Evolutionary conservation across 1,140 invertebrate species (phyloP).

Genomic region (Eurytemora carolleeae): DNA sequence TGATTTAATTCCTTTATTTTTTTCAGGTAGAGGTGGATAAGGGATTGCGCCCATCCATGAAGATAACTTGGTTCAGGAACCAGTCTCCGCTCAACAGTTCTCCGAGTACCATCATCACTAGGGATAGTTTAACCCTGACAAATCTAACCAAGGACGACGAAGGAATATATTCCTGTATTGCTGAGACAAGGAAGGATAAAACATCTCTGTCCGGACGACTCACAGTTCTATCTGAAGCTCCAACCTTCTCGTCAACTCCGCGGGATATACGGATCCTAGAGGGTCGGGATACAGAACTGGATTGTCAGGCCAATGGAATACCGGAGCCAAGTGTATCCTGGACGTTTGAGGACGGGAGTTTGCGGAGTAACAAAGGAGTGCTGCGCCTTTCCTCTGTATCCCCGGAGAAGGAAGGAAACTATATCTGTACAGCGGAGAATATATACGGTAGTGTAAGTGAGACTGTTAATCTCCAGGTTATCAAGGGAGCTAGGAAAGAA

Average conservation of each 20-base stretch:
- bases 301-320: conserved; percentile 10
- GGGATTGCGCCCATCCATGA: too few species aligned
- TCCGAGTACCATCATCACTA: not conserved
- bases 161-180: conserved; percentile 7
- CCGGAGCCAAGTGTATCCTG: conserved; percentile 1
- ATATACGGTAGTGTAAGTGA: conserved; percentile 7
- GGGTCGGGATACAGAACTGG: not conserved
- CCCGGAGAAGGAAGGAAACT: conserved; percentile 8
- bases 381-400: not conserved
- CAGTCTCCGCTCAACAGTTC: too few species aligned
- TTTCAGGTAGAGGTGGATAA: too few species aligned
- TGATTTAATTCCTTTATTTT: too few species aligned
- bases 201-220: not conserved
- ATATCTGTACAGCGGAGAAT: conserved; percentile 7
- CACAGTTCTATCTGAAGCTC: conserved; percentile 10
- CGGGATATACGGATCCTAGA: conserved; percentile 8
- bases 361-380: not conserved
- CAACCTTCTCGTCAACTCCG: conserved; percentile 3
- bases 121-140: not conserved
- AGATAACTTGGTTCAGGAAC: too few species aligned
- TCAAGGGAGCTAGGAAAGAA: conserved; percentile 1
- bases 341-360: not conserved
- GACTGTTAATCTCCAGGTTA: not conserved
- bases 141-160: conserved; percentile 7
- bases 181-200: not conserved